Evolutionary conservation across 1,140 invertebrate species (phyloP).

Genomic region (Musca vetustissima): DNA sequence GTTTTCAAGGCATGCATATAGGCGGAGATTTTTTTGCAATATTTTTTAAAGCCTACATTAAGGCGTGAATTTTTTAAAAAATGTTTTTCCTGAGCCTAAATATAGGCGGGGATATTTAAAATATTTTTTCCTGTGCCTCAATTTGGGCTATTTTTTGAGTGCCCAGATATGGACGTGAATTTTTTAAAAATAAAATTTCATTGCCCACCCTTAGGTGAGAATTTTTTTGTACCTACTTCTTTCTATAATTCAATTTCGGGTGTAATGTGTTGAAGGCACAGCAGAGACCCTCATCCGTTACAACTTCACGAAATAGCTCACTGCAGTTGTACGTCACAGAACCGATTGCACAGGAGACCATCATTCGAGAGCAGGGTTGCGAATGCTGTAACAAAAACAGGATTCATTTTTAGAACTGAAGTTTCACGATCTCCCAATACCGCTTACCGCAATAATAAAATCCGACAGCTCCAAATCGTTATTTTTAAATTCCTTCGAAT

Average conservation of each 20-base stretch:
- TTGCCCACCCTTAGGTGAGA: too few species aligned
- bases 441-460: too few species aligned
- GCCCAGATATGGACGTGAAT: too few species aligned
- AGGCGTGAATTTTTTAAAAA: not conserved
- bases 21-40: too few species aligned
- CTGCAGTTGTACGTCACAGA: conserved; percentile 62
- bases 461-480: conserved; percentile 37
- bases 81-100: not conserved
- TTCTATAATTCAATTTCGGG: conserved; percentile 64
- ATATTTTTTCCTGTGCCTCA: too few species aligned
- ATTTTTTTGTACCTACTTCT: conserved; percentile 54
- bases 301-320: conserved; percentile 69
- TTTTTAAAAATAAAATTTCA: not conserved
- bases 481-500: conserved; percentile 29
- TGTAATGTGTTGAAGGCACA: conserved; percentile 78
- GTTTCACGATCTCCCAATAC: too few species aligned
- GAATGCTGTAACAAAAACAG: conserved; percentile 8
- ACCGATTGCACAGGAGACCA: conserved; percentile 67
- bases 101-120: conserved; percentile 8
- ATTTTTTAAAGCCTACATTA: conserved; percentile 1
- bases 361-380: conserved; percentile 70
- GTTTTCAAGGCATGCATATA: too few species aligned
- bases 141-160: too few species aligned
- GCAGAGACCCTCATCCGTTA: conserved; percentile 80
- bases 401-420: too few species aligned